These are phyloP conservation scores for Stenoptilia bipunctidactyla DNA, from an alignment of 2,888 invertebrate genomes.

Conservation along the genomic window DNA sequence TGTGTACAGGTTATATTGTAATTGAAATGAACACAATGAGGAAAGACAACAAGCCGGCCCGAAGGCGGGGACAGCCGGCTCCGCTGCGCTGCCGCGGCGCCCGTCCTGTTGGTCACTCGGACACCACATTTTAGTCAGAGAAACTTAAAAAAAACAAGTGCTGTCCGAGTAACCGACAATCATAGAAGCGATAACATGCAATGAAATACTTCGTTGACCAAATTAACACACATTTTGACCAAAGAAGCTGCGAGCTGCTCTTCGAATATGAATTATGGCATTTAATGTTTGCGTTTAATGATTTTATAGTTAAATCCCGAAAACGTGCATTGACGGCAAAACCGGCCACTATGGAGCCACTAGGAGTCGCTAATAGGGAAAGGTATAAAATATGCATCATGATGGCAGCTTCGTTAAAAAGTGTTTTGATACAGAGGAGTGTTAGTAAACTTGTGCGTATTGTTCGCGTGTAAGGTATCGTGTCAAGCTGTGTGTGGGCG, in stretches of 20 bases:
- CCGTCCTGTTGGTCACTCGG: constrained; percentile 19
- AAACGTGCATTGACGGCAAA: constrained; percentile 58
- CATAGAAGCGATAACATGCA: constrained; percentile 57
- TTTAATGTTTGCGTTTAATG: constrained; percentile 27
- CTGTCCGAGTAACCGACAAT: background rate
- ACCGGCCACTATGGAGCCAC: constrained; percentile 48
- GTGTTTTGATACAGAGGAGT: constrained; percentile 52
- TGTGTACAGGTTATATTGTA: background rate
- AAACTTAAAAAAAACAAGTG: background rate
- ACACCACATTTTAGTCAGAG: background rate
- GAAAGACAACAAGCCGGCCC: constrained; percentile 17
- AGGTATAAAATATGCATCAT: constrained; percentile 70
- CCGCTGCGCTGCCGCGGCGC: constrained; percentile 50
- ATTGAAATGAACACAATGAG: background rate
- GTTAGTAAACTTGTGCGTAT: constrained; percentile 26
- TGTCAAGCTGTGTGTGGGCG: constrained; percentile 57
- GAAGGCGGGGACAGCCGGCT: constrained; percentile 57
- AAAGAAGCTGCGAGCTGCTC: background rate
- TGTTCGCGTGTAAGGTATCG: constrained; percentile 62
- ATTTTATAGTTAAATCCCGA: constrained; percentile 21
- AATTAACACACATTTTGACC: constrained; percentile 15
- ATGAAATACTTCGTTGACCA: constrained; percentile 31
- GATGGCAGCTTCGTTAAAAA: constrained; percentile 55
- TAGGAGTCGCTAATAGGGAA: constrained; percentile 64
- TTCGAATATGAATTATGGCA: background rate